Base-by-base conservation (phyloP, 2,888 invertebrate genomes). In the Lepidochitona cinerea region DNA sequence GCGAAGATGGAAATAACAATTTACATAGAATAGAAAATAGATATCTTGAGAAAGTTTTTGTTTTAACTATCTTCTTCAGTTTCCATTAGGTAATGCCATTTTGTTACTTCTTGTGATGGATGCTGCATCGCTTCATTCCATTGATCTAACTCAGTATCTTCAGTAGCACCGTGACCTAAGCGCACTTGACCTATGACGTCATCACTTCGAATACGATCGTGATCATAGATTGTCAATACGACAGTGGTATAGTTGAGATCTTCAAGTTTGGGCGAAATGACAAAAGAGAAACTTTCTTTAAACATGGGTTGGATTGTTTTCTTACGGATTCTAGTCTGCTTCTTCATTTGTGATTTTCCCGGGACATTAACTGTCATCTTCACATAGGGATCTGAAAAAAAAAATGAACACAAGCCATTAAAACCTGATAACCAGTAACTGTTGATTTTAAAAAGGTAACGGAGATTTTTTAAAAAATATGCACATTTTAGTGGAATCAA, bases 321-420 rank as follows among this genome's bases (percentile, higher is more conserved):
- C 74, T 85, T 86, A 36, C 81, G 78, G 1, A 79, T 83, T 53
- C 77, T 79, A 0, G 87, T 88, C 68, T 86, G 89, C 71, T 89
- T 89, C 67, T 81, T 79, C 12, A 84, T 85, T 37, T 86, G 84
- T 3, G 83, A 75, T 33, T 83, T 79, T 5, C 85, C 84, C 18
- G 83, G 81, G 72, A 91, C 91, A 18, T 81, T 79, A 59, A 91
- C 78, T 67, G 89, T 89, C 32, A 91, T 88, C 66, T 88, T 85
- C n/a, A 91, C 87, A 75, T 91, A 91, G 4, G 91, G 90, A 81
- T 91, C 91, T 91, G 85, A 53, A 87, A 85, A 37, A 41, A 37
- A 49, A 35, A 36, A 65, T n/a, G 1, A 52, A 32, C 12, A 59
- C 23, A 36, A 53, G n/a, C n/a, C n/a, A n/a, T n/a, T n/a, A n/a